Percentiles rank a stretch among this genome's conserved stretches.
Evolutionary conservation across 2,797 vertebrate genomes (phyloP).

Genomic region (Semotilus atromaculatus): DNA sequence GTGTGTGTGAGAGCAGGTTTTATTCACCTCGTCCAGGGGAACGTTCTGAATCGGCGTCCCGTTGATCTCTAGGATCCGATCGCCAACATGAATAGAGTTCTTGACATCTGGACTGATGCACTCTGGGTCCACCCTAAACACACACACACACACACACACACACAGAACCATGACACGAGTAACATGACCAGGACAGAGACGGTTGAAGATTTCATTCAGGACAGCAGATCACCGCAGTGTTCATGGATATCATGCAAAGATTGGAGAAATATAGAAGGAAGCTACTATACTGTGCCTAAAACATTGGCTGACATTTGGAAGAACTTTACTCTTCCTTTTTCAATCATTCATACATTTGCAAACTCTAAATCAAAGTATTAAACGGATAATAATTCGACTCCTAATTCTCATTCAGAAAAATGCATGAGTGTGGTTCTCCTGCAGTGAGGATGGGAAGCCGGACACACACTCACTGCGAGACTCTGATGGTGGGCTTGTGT

Average conservation of each 20-base stretch:
- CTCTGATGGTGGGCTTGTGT: constrained; percentile 86
- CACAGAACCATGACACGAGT: background rate
- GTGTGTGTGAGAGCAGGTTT: too few relatives aligned
- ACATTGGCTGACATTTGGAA: background rate
- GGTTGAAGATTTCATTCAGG: background rate
- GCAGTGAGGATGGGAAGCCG: too few relatives aligned
- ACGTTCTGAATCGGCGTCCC: constrained; percentile 94
- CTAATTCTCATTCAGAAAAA: too few relatives aligned
- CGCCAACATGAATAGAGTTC: constrained; percentile 94
- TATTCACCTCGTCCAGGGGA: constrained; percentile 89
- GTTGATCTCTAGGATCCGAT: constrained; percentile 96
- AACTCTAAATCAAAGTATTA: too few relatives aligned
- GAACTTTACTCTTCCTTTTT: background rate
- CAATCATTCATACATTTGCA: background rate
- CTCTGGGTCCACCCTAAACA: constrained; percentile 85
- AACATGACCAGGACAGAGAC: background rate
- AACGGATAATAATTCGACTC: too few relatives aligned
- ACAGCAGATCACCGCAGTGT: too few relatives aligned
- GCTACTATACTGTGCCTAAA: background rate
- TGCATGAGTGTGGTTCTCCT: too few relatives aligned
- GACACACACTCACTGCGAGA: constrained; percentile 86
- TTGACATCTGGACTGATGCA: constrained; percentile 97
- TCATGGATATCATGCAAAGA: too few relatives aligned
- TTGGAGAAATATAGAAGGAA: background rate
- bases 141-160: constrained; percentile 44